phyloP scores from a whole-genome alignment of 2,888 invertebrate species.

The Dione juno region DNA sequence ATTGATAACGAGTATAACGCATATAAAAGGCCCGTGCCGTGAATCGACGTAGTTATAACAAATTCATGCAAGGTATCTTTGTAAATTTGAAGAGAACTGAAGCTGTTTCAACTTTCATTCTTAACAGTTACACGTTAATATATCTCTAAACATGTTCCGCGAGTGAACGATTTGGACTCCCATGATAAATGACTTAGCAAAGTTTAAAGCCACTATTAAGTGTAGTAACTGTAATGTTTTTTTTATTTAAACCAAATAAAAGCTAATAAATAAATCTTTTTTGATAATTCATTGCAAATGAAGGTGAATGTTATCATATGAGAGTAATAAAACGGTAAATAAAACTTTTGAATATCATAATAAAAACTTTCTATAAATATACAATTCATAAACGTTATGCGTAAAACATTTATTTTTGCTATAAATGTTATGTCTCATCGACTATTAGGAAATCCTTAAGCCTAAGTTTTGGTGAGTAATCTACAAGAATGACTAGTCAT shows the following conservation, averaged over 20 bases:
- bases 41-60: slow-evolving; percentile 21
- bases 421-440: too few species aligned
- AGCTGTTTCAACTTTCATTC: slow-evolving; percentile 47
- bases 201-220: slow-evolving; percentile 12
- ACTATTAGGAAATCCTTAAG: not conserved
- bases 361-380: not conserved
- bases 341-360: not conserved
- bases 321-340: too few species aligned
- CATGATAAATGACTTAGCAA: slow-evolving; percentile 33
- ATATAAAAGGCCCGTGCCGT: slow-evolving; percentile 23
- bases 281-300: not conserved
- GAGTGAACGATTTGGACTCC: slow-evolving; percentile 36
- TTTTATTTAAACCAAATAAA: not conserved
- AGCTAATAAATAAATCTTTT: not conserved
- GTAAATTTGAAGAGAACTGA: slow-evolving; percentile 43
- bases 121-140: slow-evolving; percentile 64
- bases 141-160: slow-evolving; percentile 53
- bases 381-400: too few species aligned
- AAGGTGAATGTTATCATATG: too few species aligned
- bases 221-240: not conserved
- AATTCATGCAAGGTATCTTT: slow-evolving; percentile 42
- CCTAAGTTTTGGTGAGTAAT: not conserved
- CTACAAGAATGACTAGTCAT: not conserved
- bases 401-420: too few species aligned
- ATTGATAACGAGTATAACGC: slow-evolving; percentile 41